A percentile compares a stretch with the other conserved stretches of the same genome.
Conservation (phyloP, 2,113 vertebrate genomes). For the Pitta sordida region DNA sequence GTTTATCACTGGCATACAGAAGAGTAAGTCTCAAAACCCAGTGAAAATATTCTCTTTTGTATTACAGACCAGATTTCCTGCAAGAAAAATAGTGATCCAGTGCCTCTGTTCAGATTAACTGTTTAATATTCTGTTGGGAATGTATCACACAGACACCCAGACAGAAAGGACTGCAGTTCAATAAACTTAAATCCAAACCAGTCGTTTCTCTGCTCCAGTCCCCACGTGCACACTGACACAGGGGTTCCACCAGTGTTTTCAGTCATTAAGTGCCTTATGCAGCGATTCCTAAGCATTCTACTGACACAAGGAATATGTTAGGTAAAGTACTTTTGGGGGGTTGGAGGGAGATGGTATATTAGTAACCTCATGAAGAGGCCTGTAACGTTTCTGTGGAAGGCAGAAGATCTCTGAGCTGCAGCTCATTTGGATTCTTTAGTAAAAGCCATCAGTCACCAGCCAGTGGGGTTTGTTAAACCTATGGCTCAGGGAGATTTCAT, state of each 20-base stretch:
- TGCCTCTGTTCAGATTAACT: background rate
- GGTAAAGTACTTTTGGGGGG: background rate
- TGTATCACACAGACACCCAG: background rate
- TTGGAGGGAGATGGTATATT: background rate
- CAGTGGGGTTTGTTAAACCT: background rate
- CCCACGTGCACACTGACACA: fast-evolving
- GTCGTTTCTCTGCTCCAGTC: background rate
- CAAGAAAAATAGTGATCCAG: background rate
- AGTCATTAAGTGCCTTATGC: background rate
- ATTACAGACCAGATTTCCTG: background rate
- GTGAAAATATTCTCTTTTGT: background rate
- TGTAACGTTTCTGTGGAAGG: background rate
- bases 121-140: background rate
- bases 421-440: background rate
- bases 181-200: background rate
- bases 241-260: background rate
- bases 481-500: background rate
- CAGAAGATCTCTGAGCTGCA: background rate
- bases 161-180: background rate
- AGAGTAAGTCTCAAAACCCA: background rate
- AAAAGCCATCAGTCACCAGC: background rate
- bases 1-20: background rate
- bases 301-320: background rate
- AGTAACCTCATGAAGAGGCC: background rate
- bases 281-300: background rate